Evolutionary conservation across 2,113 vertebrate species (phyloP).

Genomic region (Centrocercus urophasianus): DNA sequence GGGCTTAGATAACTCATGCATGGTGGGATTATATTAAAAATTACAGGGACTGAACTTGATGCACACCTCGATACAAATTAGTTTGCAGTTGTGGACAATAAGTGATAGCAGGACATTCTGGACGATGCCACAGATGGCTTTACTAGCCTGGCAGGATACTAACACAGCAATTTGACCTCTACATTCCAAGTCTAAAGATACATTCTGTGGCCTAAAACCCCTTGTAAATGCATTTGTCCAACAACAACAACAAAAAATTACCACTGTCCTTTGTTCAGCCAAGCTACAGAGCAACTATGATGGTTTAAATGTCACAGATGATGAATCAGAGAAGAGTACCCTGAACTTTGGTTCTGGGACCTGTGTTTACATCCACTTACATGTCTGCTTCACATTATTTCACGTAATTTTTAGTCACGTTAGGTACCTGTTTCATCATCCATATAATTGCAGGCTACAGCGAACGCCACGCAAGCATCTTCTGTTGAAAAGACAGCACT

Average conservation of each 20-base stretch:
- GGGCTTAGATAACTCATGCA: not conserved
- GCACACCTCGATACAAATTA: not conserved
- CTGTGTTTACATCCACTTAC: not conserved
- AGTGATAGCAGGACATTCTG: not conserved
- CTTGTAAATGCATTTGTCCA: not conserved
- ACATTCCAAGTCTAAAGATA: not conserved
- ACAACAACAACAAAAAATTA: not conserved
- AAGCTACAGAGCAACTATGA: not conserved
- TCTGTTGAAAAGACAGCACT: conserved; percentile 25
- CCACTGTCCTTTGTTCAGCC: not conserved
- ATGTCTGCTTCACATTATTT: not conserved
- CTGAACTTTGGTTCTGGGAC: not conserved
- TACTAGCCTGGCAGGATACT: not conserved
- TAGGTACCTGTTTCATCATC: conserved; percentile 22
- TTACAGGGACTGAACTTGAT: not conserved
- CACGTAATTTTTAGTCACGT: not conserved
- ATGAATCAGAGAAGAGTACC: not conserved
- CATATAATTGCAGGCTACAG: conserved; percentile 17
- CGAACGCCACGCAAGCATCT: not conserved
- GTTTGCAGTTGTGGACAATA: not conserved
- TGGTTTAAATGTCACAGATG: not conserved
- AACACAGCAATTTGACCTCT: not conserved
- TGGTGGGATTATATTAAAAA: not conserved
- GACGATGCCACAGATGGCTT: not conserved
- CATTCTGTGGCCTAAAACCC: not conserved